phyloP scores from a whole-genome alignment of 1,140 invertebrate species.

The Oreohelix idahoensis region DNA sequence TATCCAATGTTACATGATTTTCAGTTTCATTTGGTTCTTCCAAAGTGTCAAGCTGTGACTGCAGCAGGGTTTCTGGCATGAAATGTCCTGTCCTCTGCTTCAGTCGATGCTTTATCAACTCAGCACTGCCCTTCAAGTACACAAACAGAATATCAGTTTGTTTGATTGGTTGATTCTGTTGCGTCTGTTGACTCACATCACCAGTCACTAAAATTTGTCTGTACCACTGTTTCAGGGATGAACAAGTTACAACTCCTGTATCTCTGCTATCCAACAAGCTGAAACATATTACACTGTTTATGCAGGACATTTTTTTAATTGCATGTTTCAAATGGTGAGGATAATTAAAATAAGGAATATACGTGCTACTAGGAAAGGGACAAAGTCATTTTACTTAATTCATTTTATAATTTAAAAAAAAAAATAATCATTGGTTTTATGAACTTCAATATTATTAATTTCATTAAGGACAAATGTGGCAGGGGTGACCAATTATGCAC shows the following conservation, averaged over 20 bases:
- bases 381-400: too few relatives aligned
- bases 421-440: too few relatives aligned
- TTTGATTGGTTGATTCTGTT: not conserved
- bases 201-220: slow-evolving; percentile 50
- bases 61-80: slow-evolving; percentile 54
- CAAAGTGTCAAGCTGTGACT: slow-evolving; percentile 55
- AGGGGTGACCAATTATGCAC: too few relatives aligned
- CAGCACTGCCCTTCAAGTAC: slow-evolving; percentile 48
- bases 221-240: slow-evolving; percentile 57
- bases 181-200: not conserved
- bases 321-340: too few relatives aligned
- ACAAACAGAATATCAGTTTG: slow-evolving; percentile 47
- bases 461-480: too few relatives aligned
- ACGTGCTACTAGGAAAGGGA: too few relatives aligned
- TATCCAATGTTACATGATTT: slow-evolving; percentile 42
- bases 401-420: too few relatives aligned
- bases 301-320: too few relatives aligned
- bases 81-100: slow-evolving; percentile 52
- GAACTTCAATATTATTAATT: too few relatives aligned
- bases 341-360: too few relatives aligned
- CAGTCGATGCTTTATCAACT: slow-evolving; percentile 43
- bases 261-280: slow-evolving; percentile 39
- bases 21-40: slow-evolving; percentile 51
- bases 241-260: slow-evolving; percentile 58
- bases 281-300: slow-evolving; percentile 20